phyloP scores from a whole-genome alignment of 2,888 invertebrate genomes.

The Tineola bisselliella region DNA sequence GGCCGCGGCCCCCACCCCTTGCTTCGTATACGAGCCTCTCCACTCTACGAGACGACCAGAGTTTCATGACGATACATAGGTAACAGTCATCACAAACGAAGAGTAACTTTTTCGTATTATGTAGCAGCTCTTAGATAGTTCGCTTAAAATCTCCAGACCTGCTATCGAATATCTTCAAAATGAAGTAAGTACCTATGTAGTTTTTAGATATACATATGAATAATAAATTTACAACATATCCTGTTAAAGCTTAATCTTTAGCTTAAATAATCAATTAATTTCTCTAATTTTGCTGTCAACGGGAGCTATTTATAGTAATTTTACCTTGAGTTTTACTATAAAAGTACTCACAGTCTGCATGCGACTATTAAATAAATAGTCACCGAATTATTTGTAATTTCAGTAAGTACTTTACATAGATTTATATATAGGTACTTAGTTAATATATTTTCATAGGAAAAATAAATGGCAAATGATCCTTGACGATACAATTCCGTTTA shows the following conservation, averaged over 20 bases:
- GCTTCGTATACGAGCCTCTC: slow-evolving; percentile 25
- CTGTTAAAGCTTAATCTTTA: not conserved
- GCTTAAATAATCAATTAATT: not conserved
- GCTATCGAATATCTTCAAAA: not conserved
- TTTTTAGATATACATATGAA: too few species aligned
- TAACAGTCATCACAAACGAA: slow-evolving; percentile 22
- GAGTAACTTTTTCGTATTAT: not conserved
- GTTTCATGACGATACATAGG: slow-evolving; percentile 44
- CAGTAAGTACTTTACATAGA: not conserved
- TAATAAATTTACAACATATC: too few species aligned
- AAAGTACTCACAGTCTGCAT: not conserved
- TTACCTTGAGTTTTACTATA: not conserved
- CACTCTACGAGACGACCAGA: slow-evolving; percentile 8
- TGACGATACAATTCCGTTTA: not conserved
- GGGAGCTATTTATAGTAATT: not conserved
- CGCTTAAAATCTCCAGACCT: not conserved
- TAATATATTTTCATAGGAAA: not conserved
- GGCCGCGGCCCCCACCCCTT: slow-evolving; percentile 22
- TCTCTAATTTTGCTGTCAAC: not conserved
- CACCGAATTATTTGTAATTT: not conserved
- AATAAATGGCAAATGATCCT: not conserved
- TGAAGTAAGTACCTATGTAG: too few species aligned
- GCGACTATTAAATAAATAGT: not conserved
- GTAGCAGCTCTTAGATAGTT: not conserved
- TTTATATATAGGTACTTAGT: not conserved